A percentile compares a stretch with the other conserved stretches of the same genome.
Conservation (phyloP, 2,888 invertebrate genomes). For the Watsonalla cultraria region DNA sequence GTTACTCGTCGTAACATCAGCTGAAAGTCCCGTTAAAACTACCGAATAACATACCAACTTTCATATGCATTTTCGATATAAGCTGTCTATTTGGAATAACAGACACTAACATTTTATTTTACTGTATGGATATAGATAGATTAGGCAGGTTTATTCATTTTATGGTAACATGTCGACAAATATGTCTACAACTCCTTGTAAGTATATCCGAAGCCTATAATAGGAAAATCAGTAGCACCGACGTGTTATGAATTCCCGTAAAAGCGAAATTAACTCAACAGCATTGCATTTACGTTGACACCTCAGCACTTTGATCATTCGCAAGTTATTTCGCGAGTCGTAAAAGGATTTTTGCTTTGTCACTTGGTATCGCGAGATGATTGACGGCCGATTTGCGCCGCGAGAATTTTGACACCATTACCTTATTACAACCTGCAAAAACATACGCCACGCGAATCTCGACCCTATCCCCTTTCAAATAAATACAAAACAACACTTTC, state of each 20-base stretch:
- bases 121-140: neutral
- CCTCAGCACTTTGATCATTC: slow-evolving; percentile 65
- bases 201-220: slow-evolving; percentile 10
- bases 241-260: slow-evolving; percentile 41
- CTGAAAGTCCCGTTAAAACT: too few species aligned
- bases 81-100: too few species aligned
- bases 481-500: slow-evolving; percentile 6
- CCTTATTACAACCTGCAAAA: slow-evolving; percentile 3
- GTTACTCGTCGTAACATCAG: too few species aligned
- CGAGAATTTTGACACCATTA: slow-evolving; percentile 46
- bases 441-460: slow-evolving; percentile 9
- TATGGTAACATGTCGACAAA: neutral
- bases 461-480: slow-evolving; percentile 11
- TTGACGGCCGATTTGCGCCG: slow-evolving; percentile 69
- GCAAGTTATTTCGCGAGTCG: slow-evolving; percentile 52
- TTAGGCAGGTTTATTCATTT: neutral
- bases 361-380: slow-evolving; percentile 66
- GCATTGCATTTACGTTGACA: slow-evolving; percentile 59
- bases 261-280: slow-evolving; percentile 64
- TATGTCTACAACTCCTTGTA: neutral
- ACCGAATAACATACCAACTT: too few species aligned
- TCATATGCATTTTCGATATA: too few species aligned
- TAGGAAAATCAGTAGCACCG: slow-evolving; percentile 13
- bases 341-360: slow-evolving; percentile 75
- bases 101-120: too few species aligned